Percentiles rank a stretch among this genome's conserved stretches.
phyloP scores from a whole-genome alignment of 2,113 vertebrate species.

The Chaetodon auriga region DNA sequence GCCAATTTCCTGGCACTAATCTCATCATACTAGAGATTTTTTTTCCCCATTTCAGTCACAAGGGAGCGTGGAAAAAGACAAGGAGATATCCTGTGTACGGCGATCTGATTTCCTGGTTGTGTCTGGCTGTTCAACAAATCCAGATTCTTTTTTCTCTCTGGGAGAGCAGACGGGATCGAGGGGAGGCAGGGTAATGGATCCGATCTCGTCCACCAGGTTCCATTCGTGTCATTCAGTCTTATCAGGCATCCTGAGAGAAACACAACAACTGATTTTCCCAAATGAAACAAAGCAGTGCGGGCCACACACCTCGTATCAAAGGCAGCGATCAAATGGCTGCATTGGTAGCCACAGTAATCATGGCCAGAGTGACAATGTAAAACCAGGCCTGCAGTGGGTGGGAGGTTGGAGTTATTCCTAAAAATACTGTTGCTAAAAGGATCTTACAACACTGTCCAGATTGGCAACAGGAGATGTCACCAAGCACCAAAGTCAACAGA shows the following conservation, averaged over 20 bases:
- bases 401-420: not conserved
- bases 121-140: slow-evolving; percentile 35
- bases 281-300: slow-evolving; percentile 8
- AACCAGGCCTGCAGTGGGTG: not conserved
- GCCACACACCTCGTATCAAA: slow-evolving; percentile 13
- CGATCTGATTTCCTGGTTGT: slow-evolving; percentile 45
- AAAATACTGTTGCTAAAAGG: not conserved
- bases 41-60: slow-evolving; percentile 7
- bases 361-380: slow-evolving; percentile 15
- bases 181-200: not conserved
- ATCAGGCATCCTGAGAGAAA: slow-evolving; percentile 30
- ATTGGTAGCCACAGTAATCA: not conserved
- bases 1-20: slow-evolving; percentile 49
- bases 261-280: slow-evolving; percentile 13
- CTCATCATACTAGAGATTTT: slow-evolving; percentile 26
- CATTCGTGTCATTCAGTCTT: slow-evolving; percentile 32
- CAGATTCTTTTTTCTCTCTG: slow-evolving; percentile 3
- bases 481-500: not conserved
- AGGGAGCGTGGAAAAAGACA: slow-evolving; percentile 1
- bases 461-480: slow-evolving; percentile 2
- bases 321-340: slow-evolving; percentile 6
- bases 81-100: slow-evolving; percentile 33
- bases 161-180: slow-evolving; percentile 2
- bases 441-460: not conserved
- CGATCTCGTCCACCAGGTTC: slow-evolving; percentile 24